phyloP scores from a whole-genome alignment of 2,113 vertebrate genomes.

The Delphinus delphis region DNA sequence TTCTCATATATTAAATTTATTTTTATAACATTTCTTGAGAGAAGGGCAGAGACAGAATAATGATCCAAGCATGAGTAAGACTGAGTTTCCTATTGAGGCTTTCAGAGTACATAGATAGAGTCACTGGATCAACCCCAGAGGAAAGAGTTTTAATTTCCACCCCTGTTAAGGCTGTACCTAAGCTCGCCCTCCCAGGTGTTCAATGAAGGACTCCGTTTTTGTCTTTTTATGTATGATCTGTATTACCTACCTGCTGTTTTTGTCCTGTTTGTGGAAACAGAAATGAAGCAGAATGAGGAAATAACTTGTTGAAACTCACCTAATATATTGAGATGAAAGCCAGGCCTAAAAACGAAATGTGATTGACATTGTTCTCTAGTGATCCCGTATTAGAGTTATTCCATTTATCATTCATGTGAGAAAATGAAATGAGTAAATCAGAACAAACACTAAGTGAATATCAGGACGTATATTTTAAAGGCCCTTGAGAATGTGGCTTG shows the following conservation, averaged over 20 bases:
- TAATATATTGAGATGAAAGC: neutral
- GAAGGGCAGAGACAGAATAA: neutral
- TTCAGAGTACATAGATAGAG: neutral
- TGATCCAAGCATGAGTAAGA: neutral
- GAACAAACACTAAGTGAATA: neutral
- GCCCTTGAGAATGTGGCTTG: neutral
- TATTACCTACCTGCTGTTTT: neutral
- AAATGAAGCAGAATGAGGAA: neutral
- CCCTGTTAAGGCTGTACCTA: neutral
- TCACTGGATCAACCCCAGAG: neutral
- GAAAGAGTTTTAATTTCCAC: neutral
- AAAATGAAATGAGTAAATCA: neutral
- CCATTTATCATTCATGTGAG: neutral
- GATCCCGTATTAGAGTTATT: neutral
- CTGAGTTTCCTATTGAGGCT: neutral
- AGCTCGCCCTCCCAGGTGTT: neutral
- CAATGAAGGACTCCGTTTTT: neutral
- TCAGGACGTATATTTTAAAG: neutral
- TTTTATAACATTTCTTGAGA: neutral
- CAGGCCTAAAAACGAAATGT: neutral
- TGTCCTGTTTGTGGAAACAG: neutral
- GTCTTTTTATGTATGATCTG: neutral
- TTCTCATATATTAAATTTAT: neutral
- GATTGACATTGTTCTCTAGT: neutral
- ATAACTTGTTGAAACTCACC: neutral